Conservation (phyloP, 2,888 invertebrate genomes). For the Luperina testacea region DNA sequence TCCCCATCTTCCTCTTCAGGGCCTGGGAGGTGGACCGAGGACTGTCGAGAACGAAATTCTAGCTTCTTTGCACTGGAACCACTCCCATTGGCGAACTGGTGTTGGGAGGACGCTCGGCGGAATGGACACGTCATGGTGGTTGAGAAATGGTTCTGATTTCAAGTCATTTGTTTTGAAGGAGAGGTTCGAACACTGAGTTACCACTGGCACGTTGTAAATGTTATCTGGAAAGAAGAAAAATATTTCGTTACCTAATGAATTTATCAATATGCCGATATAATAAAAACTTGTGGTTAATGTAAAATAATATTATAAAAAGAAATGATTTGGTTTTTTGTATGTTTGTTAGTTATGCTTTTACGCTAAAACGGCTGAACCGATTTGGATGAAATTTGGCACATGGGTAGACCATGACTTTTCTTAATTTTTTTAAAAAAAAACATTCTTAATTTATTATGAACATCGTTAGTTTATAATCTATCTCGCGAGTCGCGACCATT, state of each 20-base stretch:
- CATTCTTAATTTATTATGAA: too few species aligned
- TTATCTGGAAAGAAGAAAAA: slow-evolving; percentile 54
- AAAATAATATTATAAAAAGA: too few species aligned
- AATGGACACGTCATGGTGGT: slow-evolving; percentile 90
- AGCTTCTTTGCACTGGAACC: slow-evolving; percentile 81
- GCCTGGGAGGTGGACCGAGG: slow-evolving; percentile 91
- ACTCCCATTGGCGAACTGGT: slow-evolving; percentile 88
- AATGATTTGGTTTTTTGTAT: too few species aligned
- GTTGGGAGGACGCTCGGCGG: slow-evolving; percentile 89
- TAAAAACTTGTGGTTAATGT: background rate
- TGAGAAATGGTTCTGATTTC: slow-evolving; percentile 18
- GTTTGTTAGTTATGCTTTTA: too few species aligned
- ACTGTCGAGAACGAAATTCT: slow-evolving; percentile 90
- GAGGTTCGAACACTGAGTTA: slow-evolving; percentile 27
- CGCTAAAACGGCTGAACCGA: too few species aligned
- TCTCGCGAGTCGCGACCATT: too few species aligned
- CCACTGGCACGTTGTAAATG: slow-evolving; percentile 35
- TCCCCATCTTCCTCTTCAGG: slow-evolving; percentile 91
- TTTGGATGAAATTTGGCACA: too few species aligned
- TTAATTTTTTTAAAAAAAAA: too few species aligned
- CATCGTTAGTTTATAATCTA: too few species aligned
- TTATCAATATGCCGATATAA: background rate
- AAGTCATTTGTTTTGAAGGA: slow-evolving; percentile 57
- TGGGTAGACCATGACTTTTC: too few species aligned
- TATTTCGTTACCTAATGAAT: background rate